A percentile compares a stretch with the other conserved stretches of the same genome.
Conservation (phyloP, 2,797 vertebrate genomes). For the Lacerta bilineata region DNA sequence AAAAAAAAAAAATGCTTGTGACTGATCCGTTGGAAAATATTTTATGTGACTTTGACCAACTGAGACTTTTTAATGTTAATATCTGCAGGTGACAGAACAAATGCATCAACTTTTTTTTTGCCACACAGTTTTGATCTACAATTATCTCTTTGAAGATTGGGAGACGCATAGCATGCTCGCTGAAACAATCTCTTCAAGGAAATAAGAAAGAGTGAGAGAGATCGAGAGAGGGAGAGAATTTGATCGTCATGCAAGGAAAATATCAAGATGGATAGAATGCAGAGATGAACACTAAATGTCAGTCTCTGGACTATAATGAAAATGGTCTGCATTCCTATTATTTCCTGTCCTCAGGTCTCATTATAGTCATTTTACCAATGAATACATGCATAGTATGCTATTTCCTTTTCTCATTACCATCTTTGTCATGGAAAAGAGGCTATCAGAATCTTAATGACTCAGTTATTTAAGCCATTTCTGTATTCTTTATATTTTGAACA, state of each 20-base stretch:
- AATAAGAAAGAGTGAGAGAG: slow-evolving; percentile 39
- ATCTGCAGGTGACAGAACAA: slow-evolving; percentile 37
- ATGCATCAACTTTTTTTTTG: not conserved
- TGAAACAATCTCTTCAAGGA: slow-evolving; percentile 51
- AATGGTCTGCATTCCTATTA: slow-evolving; percentile 56
- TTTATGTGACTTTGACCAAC: slow-evolving; percentile 3
- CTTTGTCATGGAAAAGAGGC: slow-evolving; percentile 62
- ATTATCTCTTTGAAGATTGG: slow-evolving; percentile 24
- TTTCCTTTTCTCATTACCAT: slow-evolving; percentile 75
- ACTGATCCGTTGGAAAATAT: not conserved
- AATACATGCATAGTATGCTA: slow-evolving; percentile 66
- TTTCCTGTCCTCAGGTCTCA: slow-evolving; percentile 64
- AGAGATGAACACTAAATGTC: slow-evolving; percentile 57
- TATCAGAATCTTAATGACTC: slow-evolving; percentile 74
- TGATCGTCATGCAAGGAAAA: slow-evolving; percentile 75
- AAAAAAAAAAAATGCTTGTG: too few species aligned
- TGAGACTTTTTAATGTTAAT: not conserved
- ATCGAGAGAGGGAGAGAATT: not conserved
- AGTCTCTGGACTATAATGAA: slow-evolving; percentile 63
- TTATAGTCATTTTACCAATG: slow-evolving; percentile 72
- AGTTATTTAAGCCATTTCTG: slow-evolving; percentile 72
- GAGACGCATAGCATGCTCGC: not conserved
- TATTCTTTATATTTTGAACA: slow-evolving; percentile 70
- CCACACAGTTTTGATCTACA: not conserved
- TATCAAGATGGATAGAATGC: slow-evolving; percentile 47